These are phyloP conservation scores for Sipha flava DNA, from an alignment of 1,140 invertebrate genomes.

Conservation along the genomic window DNA sequence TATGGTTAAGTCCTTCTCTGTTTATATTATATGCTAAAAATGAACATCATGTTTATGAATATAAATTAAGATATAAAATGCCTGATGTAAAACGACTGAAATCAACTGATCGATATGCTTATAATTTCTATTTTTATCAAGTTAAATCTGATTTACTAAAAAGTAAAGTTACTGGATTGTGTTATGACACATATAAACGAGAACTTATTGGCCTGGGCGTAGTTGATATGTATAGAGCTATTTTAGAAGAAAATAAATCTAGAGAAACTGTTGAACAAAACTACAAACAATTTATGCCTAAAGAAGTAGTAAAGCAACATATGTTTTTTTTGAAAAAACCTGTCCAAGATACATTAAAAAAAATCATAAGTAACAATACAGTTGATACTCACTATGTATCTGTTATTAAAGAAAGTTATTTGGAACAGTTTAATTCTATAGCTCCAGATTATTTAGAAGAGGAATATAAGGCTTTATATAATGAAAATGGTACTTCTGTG, in stretches of 20 bases:
- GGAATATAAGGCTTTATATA: conserved; percentile 59
- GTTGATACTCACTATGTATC: conserved; percentile 47
- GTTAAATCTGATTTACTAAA: conserved; percentile 66
- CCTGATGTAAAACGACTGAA: conserved; percentile 55
- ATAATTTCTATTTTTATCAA: conserved; percentile 80
- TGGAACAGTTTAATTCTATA: conserved; percentile 64
- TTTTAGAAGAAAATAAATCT: conserved; percentile 58
- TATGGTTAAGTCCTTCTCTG: conserved; percentile 55
- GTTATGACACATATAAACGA: conserved; percentile 62
- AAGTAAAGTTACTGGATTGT: conserved; percentile 66
- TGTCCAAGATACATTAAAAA: conserved; percentile 56
- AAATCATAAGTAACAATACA: conserved; percentile 43
- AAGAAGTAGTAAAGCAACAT: conserved; percentile 62
- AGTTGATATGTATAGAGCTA: conserved; percentile 73
- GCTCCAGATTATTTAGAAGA: conserved; percentile 73
- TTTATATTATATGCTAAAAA: conserved; percentile 18
- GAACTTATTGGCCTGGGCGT: conserved; percentile 72
- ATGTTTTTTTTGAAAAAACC: conserved; percentile 64
- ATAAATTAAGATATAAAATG: conserved; percentile 67
- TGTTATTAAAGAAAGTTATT: conserved; percentile 67
- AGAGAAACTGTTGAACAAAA: conserved; percentile 59
- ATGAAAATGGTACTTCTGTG: conserved; percentile 52
- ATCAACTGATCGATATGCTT: conserved; percentile 60
- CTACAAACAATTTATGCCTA: conserved; percentile 72
- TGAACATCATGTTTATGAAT: conserved; percentile 52